These are phyloP conservation scores for Loxodonta africana DNA, from an alignment of 2,113 vertebrate species.

Conservation along the genomic window DNA sequence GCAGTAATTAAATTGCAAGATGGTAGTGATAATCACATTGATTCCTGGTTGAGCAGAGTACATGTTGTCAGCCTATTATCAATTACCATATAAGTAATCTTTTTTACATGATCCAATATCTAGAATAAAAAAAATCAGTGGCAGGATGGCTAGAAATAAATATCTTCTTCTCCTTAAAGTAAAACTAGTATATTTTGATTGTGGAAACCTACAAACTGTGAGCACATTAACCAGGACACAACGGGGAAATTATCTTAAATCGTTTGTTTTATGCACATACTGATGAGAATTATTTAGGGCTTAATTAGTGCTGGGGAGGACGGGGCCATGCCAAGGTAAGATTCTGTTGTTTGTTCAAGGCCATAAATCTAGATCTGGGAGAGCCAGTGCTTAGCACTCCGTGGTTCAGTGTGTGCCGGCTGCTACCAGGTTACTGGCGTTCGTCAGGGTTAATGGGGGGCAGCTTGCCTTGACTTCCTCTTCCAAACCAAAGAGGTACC, in stretches of 20 bases:
- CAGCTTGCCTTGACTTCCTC: conserved; percentile 16
- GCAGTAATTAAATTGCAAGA: conserved; percentile 75
- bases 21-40: conserved; percentile 76
- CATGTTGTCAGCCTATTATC: conserved; percentile 60
- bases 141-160: conserved; percentile 4
- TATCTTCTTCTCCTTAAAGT: conserved; percentile 72
- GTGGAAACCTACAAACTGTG: conserved; percentile 30
- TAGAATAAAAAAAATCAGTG: neutral
- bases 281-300: conserved; percentile 68
- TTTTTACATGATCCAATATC: conserved; percentile 38
- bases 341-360: conserved; percentile 64
- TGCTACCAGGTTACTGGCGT: conserved; percentile 45
- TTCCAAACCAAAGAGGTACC: conserved; percentile 30
- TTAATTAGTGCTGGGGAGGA: conserved; percentile 64
- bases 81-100: conserved; percentile 46
- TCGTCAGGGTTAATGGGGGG: neutral
- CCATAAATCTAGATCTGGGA: conserved; percentile 62
- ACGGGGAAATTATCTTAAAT: conserved; percentile 65
- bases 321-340: conserved; percentile 36
- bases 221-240: conserved; percentile 40
- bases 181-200: neutral
- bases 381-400: conserved; percentile 58
- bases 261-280: conserved; percentile 63
- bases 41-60: conserved; percentile 72
- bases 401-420: neutral